phyloP scores from a whole-genome alignment of 1,140 invertebrate genomes.

The Diachasmimorpha longicaudata region DNA sequence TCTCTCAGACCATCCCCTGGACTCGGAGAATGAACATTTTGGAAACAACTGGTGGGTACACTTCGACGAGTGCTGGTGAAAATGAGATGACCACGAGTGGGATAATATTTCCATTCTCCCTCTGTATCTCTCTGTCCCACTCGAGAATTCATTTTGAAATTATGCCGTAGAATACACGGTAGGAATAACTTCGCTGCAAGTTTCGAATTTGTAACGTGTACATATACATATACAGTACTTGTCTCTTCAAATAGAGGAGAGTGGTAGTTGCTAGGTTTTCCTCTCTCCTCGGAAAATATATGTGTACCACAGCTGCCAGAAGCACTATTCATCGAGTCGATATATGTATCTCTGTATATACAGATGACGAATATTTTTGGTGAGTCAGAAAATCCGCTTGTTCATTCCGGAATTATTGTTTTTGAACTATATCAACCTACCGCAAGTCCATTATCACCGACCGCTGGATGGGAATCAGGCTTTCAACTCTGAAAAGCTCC shows the following conservation, averaged over 20 bases:
- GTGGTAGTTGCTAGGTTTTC: not conserved
- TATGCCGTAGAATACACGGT: not conserved
- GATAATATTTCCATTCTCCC: not conserved
- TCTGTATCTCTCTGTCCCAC: not conserved
- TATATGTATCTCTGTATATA: not conserved
- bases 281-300: not conserved
- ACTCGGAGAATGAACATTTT: not conserved
- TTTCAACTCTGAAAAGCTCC: too few relatives aligned
- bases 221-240: not conserved
- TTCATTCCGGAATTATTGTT: not conserved
- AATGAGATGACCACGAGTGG: not conserved
- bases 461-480: too few relatives aligned
- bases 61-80: not conserved
- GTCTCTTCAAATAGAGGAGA: not conserved
- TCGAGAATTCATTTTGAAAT: conserved; percentile 1
- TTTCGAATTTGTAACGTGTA: not conserved
- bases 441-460: too few relatives aligned
- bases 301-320: not conserved
- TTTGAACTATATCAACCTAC: too few relatives aligned
- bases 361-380: not conserved
- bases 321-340: not conserved
- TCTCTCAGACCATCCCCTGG: not conserved
- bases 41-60: not conserved
- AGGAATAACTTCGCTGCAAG: not conserved
- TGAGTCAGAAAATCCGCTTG: not conserved